A percentile compares a stretch with the other conserved stretches of the same genome.
Conservation (phyloP, 35 echinoderm and acorn worm genomes). For the Ophioderma brevispina region DNA sequence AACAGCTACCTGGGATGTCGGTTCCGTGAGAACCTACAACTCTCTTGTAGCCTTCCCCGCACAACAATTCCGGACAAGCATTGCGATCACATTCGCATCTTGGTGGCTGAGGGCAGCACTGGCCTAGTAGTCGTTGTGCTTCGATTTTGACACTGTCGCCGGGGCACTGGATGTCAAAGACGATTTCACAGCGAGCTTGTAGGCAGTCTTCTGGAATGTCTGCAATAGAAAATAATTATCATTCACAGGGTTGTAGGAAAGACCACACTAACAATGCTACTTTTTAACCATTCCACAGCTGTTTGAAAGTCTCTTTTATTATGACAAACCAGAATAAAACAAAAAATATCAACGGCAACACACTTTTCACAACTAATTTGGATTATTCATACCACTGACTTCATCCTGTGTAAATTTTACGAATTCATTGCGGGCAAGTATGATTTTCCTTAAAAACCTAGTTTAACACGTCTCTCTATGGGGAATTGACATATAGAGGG, state of each 20-base stretch:
- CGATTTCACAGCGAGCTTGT: conserved; percentile 54
- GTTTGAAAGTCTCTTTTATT: too few species aligned
- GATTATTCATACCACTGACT: too few species aligned
- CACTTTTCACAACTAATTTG: too few species aligned
- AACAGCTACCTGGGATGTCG: conserved; percentile 80
- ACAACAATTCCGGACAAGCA: conserved; percentile 65
- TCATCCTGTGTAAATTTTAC: too few species aligned
- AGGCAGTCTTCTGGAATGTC: conserved; percentile 34
- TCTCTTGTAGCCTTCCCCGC: conserved; percentile 78
- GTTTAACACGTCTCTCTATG: too few species aligned
- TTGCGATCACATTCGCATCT: conserved; percentile 74
- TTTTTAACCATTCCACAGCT: too few species aligned
- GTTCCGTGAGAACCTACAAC: conserved; percentile 39
- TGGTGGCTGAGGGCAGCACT: conserved; percentile 83
- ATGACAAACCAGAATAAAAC: too few species aligned
- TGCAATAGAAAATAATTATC: background rate
- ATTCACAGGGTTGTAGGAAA: too few species aligned
- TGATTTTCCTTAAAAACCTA: too few species aligned
- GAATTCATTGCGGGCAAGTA: too few species aligned
- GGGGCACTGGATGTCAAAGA: conserved; percentile 69
- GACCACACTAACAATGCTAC: background rate
- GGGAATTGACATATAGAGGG: too few species aligned
- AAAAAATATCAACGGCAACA: too few species aligned
- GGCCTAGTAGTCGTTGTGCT: conserved; percentile 41
- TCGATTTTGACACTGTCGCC: conserved; percentile 72